Conservation (phyloP, 2,888 invertebrate genomes). For the Pantelozetes paolii region DNA sequence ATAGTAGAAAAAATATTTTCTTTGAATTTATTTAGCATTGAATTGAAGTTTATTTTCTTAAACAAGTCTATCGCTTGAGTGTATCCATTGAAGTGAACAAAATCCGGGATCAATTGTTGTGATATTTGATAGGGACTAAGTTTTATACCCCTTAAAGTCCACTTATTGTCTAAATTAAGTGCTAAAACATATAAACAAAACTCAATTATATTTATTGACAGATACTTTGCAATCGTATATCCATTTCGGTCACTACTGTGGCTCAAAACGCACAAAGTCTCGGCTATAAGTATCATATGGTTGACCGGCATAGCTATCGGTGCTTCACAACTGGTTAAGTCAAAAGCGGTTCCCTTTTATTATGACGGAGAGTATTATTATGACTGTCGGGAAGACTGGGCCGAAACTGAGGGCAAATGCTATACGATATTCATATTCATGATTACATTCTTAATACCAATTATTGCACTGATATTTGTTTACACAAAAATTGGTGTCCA, state of each 20-base stretch:
- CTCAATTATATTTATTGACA: constrained; percentile 44
- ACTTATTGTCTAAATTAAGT: no score
- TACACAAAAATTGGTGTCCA: constrained; percentile 54
- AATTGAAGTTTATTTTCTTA: no score
- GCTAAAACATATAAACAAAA: no score
- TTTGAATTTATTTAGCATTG: no score
- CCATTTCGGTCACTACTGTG: constrained; percentile 52
- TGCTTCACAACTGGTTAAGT: constrained; percentile 53
- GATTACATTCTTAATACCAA: constrained; percentile 53
- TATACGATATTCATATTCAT: constrained; percentile 50
- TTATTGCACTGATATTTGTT: constrained; percentile 54
- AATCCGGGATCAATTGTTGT: no score
- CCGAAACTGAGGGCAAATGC: not conserved
- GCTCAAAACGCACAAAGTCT: constrained; percentile 52
- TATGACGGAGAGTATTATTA: constrained; percentile 47
- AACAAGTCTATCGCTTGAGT: no score
- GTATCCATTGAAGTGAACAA: no score
- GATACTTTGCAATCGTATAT: constrained; percentile 52
- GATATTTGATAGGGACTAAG: no score
- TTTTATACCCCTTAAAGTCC: no score
- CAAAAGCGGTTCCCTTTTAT: constrained; percentile 49
- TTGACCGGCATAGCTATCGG: constrained; percentile 52
- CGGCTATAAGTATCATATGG: constrained; percentile 55
- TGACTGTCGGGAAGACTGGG: constrained; percentile 45
- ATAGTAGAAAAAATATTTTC: no score